Conservation (phyloP, 2,797 vertebrate species). For the Champsocephalus gunnari region DNA sequence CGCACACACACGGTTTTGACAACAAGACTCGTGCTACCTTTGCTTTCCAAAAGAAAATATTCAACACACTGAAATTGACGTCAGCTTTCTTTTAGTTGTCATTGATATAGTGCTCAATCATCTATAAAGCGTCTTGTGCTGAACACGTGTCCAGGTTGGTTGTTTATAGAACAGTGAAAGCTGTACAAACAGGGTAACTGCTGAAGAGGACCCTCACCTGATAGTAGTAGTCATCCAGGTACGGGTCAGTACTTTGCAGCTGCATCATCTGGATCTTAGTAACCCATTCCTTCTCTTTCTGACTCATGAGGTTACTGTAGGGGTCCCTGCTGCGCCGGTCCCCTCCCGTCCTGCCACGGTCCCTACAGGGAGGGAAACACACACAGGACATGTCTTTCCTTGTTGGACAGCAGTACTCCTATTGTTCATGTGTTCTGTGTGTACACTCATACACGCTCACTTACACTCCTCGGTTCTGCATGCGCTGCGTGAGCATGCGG, state of each 20-base stretch:
- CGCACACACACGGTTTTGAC: no score
- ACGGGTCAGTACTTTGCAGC: constrained; percentile 96
- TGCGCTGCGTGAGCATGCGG: constrained; percentile 92
- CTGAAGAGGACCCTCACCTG: constrained; percentile 82
- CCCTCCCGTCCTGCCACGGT: constrained; percentile 77
- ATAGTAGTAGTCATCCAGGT: constrained; percentile 98
- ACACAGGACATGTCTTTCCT: not conserved
- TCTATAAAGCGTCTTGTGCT: no score
- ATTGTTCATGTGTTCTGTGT: not conserved
- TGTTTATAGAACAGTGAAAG: not conserved
- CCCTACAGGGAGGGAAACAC: constrained; percentile 38
- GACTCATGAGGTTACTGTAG: constrained; percentile 96
- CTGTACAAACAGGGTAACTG: not conserved
- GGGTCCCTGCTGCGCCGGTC: constrained; percentile 90
- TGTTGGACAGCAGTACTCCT: not conserved
- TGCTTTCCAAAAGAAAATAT: no score
- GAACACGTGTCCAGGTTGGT: no score
- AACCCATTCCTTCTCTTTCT: constrained; percentile 98
- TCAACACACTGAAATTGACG: no score
- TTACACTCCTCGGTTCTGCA: constrained; percentile 90
- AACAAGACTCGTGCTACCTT: no score
- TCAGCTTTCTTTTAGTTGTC: no score
- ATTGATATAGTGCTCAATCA: no score
- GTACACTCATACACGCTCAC: constrained; percentile 35
- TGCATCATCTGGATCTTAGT: constrained; percentile 99